These are phyloP conservation scores for Phrynosoma platyrhinos DNA, from an alignment of 2,113 vertebrate genomes.

Conservation along the genomic window DNA sequence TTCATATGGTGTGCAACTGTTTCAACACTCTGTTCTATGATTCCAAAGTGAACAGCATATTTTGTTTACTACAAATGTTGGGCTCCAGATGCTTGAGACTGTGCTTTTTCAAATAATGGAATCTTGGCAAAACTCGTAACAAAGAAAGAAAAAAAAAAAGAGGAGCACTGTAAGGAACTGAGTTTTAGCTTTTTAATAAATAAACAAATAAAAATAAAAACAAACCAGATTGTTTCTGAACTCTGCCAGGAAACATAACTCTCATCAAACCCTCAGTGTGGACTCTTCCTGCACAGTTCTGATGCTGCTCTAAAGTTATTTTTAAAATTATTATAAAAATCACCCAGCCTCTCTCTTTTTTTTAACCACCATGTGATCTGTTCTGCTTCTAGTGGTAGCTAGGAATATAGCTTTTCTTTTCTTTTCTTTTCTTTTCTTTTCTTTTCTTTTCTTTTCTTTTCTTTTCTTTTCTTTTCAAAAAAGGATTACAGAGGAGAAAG, in stretches of 20 bases:
- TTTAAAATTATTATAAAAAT: slow-evolving; percentile 35
- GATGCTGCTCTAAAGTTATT: not conserved
- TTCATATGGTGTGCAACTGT: not conserved
- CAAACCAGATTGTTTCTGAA: slow-evolving; percentile 36
- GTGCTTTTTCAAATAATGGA: slow-evolving; percentile 4
- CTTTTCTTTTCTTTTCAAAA: not conserved
- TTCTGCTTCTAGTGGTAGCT: slow-evolving; percentile 29
- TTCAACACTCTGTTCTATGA: not conserved
- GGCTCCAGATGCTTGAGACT: not conserved
- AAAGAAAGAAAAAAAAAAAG: slow-evolving; percentile 4
- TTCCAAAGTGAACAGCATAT: not conserved
- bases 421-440: too few relatives aligned
- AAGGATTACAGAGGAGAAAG: slow-evolving; percentile 16
- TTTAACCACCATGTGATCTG: slow-evolving; percentile 28
- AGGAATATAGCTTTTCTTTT: slow-evolving; percentile 51
- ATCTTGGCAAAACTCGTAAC: slow-evolving; percentile 31
- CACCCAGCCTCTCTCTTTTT: slow-evolving; percentile 43
- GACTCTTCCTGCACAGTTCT: not conserved
- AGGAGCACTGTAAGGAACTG: not conserved
- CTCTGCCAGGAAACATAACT: slow-evolving; percentile 22
- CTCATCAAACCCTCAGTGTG: accelerated
- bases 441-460: too few relatives aligned
- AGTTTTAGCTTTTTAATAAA: slow-evolving; percentile 28
- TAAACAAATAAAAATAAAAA: too few relatives aligned
- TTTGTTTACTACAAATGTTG: slow-evolving; percentile 18